Evolutionary conservation across 2,888 invertebrate genomes (phyloP).

Genomic region (Elegia similella): DNA sequence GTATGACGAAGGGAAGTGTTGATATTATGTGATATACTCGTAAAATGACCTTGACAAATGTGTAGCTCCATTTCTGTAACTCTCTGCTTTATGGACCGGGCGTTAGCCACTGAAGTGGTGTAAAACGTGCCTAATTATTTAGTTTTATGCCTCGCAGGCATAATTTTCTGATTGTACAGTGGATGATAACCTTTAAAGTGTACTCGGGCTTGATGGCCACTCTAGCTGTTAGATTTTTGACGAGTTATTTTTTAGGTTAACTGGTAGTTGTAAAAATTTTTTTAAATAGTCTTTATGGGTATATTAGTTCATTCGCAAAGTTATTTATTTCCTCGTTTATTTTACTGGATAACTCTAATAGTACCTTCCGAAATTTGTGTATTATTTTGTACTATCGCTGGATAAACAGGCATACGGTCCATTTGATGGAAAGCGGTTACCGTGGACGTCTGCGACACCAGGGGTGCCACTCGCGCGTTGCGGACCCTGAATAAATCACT

Average conservation of each 20-base stretch:
- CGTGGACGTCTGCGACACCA: too few species aligned
- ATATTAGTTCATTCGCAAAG: not conserved
- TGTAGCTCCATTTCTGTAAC: not conserved
- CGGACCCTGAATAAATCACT: too few species aligned
- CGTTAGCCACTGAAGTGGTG: not conserved
- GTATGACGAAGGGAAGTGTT: too few species aligned
- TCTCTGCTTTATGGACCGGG: not conserved
- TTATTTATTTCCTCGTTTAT: too few species aligned
- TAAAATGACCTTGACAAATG: too few species aligned
- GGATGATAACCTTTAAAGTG: not conserved
- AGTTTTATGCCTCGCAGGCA: conserved; percentile 18
- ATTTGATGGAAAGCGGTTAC: too few species aligned
- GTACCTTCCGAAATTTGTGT: too few species aligned
- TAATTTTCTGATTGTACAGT: conserved; percentile 17
- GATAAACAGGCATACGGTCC: too few species aligned
- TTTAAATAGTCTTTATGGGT: not conserved
- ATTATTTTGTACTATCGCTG: too few species aligned
- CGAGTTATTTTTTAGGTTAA: not conserved
- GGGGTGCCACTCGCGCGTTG: too few species aligned
- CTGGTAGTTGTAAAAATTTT: not conserved
- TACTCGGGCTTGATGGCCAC: not conserved
- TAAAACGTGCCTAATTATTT: conserved; percentile 23
- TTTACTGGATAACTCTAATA: too few species aligned
- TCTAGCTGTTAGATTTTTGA: not conserved
- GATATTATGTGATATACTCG: too few species aligned